Percentiles rank a stretch among this genome's conserved stretches.
Conservation (phyloP, 2,888 invertebrate species). For the Cantharis lateralis region DNA sequence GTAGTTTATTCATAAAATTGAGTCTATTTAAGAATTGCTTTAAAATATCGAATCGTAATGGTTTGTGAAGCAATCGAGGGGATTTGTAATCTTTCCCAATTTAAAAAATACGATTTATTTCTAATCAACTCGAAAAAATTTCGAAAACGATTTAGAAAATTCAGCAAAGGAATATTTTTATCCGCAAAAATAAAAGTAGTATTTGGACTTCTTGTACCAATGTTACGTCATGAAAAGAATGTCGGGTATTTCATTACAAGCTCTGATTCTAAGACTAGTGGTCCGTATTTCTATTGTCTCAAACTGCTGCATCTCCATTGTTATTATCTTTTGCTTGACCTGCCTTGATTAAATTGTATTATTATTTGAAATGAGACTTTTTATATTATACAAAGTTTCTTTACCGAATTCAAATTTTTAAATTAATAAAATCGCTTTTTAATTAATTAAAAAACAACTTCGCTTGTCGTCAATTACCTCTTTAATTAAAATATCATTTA, state of each 20-base stretch:
- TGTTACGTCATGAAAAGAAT: constrained; percentile 36
- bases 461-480: not conserved
- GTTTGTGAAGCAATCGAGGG: not conserved
- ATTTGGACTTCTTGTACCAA: constrained; percentile 27
- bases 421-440: not conserved
- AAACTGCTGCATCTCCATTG: constrained; percentile 35
- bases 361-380: constrained; percentile 18
- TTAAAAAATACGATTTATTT: not conserved
- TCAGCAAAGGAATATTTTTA: not conserved
- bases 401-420: not conserved
- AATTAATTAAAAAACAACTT: not conserved
- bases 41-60: constrained; percentile 6
- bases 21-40: constrained; percentile 28
- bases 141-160: not conserved
- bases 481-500: not conserved
- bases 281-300: constrained; percentile 43
- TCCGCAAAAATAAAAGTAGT: constrained; percentile 14
- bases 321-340: constrained; percentile 35
- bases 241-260: constrained; percentile 44
- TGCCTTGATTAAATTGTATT: constrained; percentile 32
- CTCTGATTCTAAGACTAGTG: constrained; percentile 44
- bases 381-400: constrained; percentile 10
- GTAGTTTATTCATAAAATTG: constrained; percentile 20
- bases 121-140: not conserved
- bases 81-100: not conserved